Conservation (phyloP, 2,113 vertebrate genomes). For the Oncorhynchus clarkii region DNA sequence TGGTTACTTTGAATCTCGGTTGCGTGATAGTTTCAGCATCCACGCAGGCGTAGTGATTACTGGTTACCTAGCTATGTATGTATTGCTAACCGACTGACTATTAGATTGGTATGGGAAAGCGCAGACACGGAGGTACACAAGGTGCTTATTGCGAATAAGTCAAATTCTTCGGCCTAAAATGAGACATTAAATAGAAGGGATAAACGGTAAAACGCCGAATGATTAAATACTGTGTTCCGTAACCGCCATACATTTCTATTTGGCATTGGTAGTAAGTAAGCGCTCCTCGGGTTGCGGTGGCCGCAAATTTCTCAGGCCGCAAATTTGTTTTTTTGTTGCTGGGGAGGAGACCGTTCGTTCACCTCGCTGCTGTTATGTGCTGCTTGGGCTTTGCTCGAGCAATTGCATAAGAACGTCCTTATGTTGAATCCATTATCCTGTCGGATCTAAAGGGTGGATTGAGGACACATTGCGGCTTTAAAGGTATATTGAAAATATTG, state of each 20-base stretch:
- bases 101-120: no score
- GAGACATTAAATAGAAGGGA: not conserved
- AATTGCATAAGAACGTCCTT: slow-evolving; percentile 35
- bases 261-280: not conserved
- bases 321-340: slow-evolving; percentile 57
- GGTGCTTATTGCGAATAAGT: no score
- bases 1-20: no score
- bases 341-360: slow-evolving; percentile 62
- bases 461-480: slow-evolving; percentile 54
- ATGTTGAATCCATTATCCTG: slow-evolving; percentile 19
- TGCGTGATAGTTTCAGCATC: no score
- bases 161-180: not conserved
- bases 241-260: not conserved
- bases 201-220: not conserved
- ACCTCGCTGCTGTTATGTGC: slow-evolving; percentile 61
- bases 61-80: no score
- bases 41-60: no score
- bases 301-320: slow-evolving; percentile 57
- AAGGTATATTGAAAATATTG: slow-evolving; percentile 58
- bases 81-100: no score
- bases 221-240: not conserved
- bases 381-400: slow-evolving; percentile 43
- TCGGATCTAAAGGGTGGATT: slow-evolving; percentile 39
- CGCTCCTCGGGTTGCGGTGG: no score
- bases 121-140: no score